Conservation (phyloP, 2,113 vertebrate species). For the Aphelocoma coerulescens region DNA sequence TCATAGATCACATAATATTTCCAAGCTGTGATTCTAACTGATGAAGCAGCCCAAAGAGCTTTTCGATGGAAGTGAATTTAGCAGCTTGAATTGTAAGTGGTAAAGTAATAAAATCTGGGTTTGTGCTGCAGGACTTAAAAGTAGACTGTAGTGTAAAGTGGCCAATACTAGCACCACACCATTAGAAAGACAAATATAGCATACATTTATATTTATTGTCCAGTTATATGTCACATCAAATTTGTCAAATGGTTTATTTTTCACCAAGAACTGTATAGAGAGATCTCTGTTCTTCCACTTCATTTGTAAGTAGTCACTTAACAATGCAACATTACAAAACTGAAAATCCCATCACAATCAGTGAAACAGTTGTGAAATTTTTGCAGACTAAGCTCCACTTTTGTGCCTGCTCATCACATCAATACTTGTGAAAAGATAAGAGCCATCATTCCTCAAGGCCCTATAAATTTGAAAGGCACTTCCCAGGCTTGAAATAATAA, state of each 20-base stretch:
- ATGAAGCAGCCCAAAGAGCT: background rate
- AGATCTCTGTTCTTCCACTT: background rate
- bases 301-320: background rate
- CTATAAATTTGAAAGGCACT: background rate
- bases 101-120: background rate
- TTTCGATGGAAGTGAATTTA: background rate
- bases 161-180: background rate
- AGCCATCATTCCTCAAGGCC: background rate
- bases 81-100: background rate
- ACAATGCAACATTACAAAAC: background rate
- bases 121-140: background rate
- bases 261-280: fast-evolving
- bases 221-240: background rate
- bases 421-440: background rate
- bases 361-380: background rate
- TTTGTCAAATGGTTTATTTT: background rate
- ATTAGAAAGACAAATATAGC: background rate
- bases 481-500: background rate
- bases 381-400: background rate
- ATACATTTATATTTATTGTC: background rate
- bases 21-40: background rate
- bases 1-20: background rate
- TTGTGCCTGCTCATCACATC: background rate
- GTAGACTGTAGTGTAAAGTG: background rate
- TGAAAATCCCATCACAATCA: background rate